These are phyloP conservation scores for Troides aeacus DNA, from an alignment of 2,888 invertebrate species.

Conservation along the genomic window DNA sequence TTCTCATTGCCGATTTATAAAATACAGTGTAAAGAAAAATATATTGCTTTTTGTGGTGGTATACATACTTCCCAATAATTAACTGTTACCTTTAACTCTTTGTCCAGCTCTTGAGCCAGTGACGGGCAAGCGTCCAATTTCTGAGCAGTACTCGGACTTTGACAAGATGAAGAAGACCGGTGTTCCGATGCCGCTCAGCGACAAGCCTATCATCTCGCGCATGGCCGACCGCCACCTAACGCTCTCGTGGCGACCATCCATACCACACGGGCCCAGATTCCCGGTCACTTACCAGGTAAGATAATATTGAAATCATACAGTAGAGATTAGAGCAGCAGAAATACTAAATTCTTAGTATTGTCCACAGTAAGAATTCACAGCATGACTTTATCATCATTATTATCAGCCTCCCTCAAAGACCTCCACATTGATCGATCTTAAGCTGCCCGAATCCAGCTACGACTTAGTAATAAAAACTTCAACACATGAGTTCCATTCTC, in stretches of 20 bases:
- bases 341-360: too few species aligned
- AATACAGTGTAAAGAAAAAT: too few species aligned
- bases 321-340: too few species aligned
- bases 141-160: slow-evolving; percentile 90
- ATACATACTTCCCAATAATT: too few species aligned
- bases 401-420: not conserved
- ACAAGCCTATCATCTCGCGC: slow-evolving; percentile 94
- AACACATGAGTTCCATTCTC: not conserved
- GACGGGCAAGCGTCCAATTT: slow-evolving; percentile 82
- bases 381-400: too few species aligned
- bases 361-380: too few species aligned
- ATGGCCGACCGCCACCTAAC: slow-evolving; percentile 94
- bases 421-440: too few species aligned
- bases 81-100: not conserved
- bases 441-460: too few species aligned
- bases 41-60: too few species aligned
- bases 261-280: slow-evolving; percentile 90
- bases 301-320: not conserved
- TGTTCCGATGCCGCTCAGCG: slow-evolving; percentile 91
- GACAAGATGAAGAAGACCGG: slow-evolving; percentile 91
- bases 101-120: slow-evolving; percentile 83
- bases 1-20: too few species aligned
- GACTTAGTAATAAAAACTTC: too few species aligned
- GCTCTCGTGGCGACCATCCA: slow-evolving; percentile 95
- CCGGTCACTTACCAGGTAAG: slow-evolving; percentile 94